These are phyloP conservation scores for Sminthurinus signatus DNA, from an alignment of 1,140 invertebrate genomes.

Conservation along the genomic window DNA sequence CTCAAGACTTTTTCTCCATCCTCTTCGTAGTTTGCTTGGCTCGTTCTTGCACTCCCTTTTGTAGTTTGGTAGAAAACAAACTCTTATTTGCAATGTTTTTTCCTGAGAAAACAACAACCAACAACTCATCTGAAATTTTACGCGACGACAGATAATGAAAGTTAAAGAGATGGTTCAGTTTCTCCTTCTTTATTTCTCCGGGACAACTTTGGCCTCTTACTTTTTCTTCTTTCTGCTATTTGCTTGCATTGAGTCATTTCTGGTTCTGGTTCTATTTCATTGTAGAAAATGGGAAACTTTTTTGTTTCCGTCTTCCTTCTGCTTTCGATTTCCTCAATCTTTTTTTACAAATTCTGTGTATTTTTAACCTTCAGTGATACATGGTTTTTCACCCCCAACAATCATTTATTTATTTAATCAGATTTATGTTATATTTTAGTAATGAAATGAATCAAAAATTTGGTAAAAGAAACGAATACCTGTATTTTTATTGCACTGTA, in stretches of 20 bases:
- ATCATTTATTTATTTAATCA: too few relatives aligned
- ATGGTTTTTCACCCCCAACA: too few relatives aligned
- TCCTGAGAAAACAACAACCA: conserved; percentile 27
- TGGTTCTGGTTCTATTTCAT: too few relatives aligned
- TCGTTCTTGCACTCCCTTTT: background rate
- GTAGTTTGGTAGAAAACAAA: conserved; percentile 11
- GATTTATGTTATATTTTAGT: too few relatives aligned
- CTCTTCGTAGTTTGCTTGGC: background rate
- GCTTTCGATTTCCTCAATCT: too few relatives aligned
- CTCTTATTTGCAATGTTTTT: conserved; percentile 35
- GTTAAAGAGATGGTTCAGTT: conserved; percentile 20
- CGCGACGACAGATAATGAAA: conserved; percentile 33
- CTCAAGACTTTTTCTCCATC: background rate
- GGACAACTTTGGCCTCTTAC: background rate
- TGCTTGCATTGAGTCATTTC: background rate
- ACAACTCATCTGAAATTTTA: conserved; percentile 33
- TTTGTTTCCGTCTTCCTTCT: too few relatives aligned
- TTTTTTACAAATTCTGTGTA: too few relatives aligned
- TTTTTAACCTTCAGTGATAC: too few relatives aligned
- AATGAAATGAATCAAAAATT: too few relatives aligned
- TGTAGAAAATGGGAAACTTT: too few relatives aligned
- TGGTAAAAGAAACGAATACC: too few relatives aligned
- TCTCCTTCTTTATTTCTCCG: background rate
- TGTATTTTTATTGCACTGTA: too few relatives aligned
- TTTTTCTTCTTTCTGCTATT: background rate